Evolutionary conservation across 2,888 invertebrate species (phyloP), one percentile per base, ranked within the genome.

Genomic region (Eucera pruinosa): DNA sequence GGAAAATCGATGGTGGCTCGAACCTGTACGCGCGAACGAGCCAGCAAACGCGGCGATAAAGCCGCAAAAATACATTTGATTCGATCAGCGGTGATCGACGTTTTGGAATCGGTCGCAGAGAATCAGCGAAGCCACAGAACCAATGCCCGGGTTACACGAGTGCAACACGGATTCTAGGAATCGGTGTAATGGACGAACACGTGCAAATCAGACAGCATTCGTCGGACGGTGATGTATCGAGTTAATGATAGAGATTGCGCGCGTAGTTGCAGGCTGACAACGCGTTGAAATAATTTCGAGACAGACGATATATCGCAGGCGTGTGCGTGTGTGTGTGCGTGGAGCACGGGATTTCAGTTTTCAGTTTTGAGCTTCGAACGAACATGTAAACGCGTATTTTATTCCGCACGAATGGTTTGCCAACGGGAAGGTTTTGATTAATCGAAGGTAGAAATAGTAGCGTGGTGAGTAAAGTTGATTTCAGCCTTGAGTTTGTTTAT

Each of bases 61-160:
- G 54, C 66, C 57, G 55, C 68, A 80, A 82, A 78, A 82, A 82
- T 73, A 75, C 77, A 77, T 76, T 76, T 64, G 73, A 82, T 83
- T 83, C 73, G 73, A 82, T 80, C 83, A 83, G 54, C 64, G 72
- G 66, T 73, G 80, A 83, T 76, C 71, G 84, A 78, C 81, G 68
- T 68, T 71, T 74, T 43, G 78, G 74, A 68, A 81, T 67, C 78
- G 45, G 68, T 43, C 55, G 66, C 69, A 30, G 48, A 43, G 43
- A 57, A 54, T 52, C 75, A 23, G 3, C 41, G 36, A 47, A 45
- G 45, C 71, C 72, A 15, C 73, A 72, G 50, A n/a, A 33, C 36
- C 65, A 18, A 48, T 30, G 15, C 39, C 33, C 47, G 11, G 39
- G 23, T 52, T 60, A 41, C 30, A 27, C 48, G 41, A 23, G 9